A percentile compares a stretch with the other conserved stretches of the same genome.
These are phyloP conservation scores for Dicyrtomina minuta DNA, from an alignment of 2,888 invertebrate genomes.

Conservation along the genomic window DNA sequence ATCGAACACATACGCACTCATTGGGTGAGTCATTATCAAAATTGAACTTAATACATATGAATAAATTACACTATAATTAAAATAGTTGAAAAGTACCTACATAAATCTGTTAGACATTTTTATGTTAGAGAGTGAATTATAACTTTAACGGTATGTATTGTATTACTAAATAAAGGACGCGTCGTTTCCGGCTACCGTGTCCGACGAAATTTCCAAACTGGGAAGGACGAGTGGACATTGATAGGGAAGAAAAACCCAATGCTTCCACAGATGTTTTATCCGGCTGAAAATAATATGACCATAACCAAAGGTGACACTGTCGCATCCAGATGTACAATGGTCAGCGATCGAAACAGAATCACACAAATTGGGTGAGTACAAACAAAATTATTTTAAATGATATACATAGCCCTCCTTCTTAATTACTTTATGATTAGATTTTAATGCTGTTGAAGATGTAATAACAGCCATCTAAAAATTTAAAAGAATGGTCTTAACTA, in stretches of 20 bases:
- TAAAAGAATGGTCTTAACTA: too few relatives aligned
- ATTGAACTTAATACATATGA: too few relatives aligned
- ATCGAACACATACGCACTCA: conserved; percentile 89
- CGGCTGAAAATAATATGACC: conserved; percentile 64
- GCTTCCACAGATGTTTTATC: conserved; percentile 93
- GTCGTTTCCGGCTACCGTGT: conserved; percentile 82
- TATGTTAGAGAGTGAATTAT: not conserved
- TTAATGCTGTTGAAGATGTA: too few relatives aligned
- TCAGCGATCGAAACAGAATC: conserved; percentile 65
- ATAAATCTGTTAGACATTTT: not conserved
- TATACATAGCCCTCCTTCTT: too few relatives aligned
- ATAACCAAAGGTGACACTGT: conserved; percentile 71
- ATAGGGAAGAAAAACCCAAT: conserved; percentile 81
- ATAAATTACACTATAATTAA: not conserved
- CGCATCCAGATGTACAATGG: conserved; percentile 91
- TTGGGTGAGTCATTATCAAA: conserved; percentile 64
- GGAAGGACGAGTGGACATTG: conserved; percentile 73
- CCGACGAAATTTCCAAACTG: conserved; percentile 59
- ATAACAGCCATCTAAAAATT: too few relatives aligned
- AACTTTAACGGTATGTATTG: too few relatives aligned
- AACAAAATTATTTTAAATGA: too few relatives aligned
- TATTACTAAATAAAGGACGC: conserved; percentile 64
- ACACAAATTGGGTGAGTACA: conserved; percentile 73
- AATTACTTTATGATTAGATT: too few relatives aligned
- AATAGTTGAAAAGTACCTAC: not conserved